phyloP scores from a whole-genome alignment of 2,888 invertebrate genomes.

The Melolontha melolontha region DNA sequence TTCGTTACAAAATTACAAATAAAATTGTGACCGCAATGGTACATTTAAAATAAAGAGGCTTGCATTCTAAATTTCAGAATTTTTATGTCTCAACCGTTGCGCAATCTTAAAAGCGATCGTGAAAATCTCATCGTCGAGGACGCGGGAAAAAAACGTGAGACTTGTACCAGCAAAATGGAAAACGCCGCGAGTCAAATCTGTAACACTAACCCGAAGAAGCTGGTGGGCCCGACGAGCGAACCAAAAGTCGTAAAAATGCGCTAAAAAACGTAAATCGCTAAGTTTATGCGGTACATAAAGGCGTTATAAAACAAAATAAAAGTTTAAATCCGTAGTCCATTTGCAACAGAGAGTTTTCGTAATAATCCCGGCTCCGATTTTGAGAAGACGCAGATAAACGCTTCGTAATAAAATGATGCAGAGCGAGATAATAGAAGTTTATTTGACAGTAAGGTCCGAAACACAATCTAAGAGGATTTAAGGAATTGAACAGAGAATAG shows the following conservation, averaged over 20 bases:
- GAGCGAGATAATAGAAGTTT: conserved; percentile 37
- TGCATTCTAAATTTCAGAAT: conserved; percentile 1
- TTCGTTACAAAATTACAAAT: conserved; percentile 2
- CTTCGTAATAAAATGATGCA: conserved; percentile 24
- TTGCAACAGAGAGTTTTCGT: conserved; percentile 23
- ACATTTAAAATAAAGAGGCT: conserved; percentile 11
- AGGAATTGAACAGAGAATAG: conserved; percentile 19
- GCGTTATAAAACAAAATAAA: conserved; percentile 41
- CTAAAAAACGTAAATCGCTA: conserved; percentile 29
- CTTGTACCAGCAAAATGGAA: conserved; percentile 19
- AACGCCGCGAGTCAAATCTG: conserved; percentile 21
- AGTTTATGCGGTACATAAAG: conserved; percentile 26
- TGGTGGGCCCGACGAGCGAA: conserved; percentile 4
- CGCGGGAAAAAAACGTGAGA: conserved; percentile 1
- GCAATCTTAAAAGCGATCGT: conserved; percentile 23
- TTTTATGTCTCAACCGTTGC: conserved; percentile 11
- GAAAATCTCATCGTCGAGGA: conserved; percentile 16
- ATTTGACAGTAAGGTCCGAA: conserved; percentile 36
- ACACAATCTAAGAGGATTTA: conserved; percentile 33
- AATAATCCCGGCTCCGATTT: conserved; percentile 27
- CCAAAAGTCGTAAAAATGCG: conserved; percentile 25
- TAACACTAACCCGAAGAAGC: conserved; percentile 31
- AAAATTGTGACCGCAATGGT: conserved; percentile 9
- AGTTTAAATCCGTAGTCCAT: conserved; percentile 38
- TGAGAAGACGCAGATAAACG: conserved; percentile 24